Base-by-base conservation (phyloP, 2,113 vertebrate species). In the Camelus bactrianus region DNA sequence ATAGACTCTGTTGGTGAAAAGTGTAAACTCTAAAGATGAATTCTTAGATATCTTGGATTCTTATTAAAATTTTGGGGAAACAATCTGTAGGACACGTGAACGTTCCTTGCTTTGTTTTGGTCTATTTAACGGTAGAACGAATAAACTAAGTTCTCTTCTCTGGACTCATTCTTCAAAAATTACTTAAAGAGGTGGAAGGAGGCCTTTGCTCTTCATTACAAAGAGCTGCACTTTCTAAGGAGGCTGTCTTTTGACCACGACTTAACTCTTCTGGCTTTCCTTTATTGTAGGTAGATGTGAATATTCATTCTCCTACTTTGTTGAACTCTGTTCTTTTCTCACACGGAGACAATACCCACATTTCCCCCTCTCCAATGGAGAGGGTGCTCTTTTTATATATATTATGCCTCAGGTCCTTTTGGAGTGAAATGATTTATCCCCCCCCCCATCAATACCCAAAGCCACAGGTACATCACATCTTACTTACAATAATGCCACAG, bases 101-200 rank as follows among this genome's bases (percentile, higher is more conserved):
- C 6, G 69, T 94, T 67, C 38, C 35, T 75, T 84, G 28, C 48
- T 89, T 89, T 89, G 81, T 80, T 92, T 91, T 77, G 28, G 48
- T 83, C 15, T 32, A 56, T 64, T 93, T 89, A 62, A 48, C n/a
- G 26, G 12, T 26, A 24, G 82, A 69, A 70, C 42, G 48, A 83
- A 65, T n/a, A 50, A 94, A 69, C 26, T 24, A n/a, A 22, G 35
- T 62, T 67, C 60, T 62, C 24, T 8, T 93, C 32, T 35, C 56
- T 46, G 81, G 20, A 88, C 16, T n/a, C 46, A n/a, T n/a, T n/a
- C 52, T 38, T 50, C 54, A 89, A 75, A 67, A 64, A 58, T 46
- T 16, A 70, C 2, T 58, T 80, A 28, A 91, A 75, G n/a, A 60
- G 35, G 17, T 56, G 35, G n/a, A 64, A 60, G 30, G 38, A 91